A percentile compares a stretch with the other conserved stretches of the same genome.
Conservation (phyloP, 2,888 invertebrate species). For the Mechanitis messenoides region DNA sequence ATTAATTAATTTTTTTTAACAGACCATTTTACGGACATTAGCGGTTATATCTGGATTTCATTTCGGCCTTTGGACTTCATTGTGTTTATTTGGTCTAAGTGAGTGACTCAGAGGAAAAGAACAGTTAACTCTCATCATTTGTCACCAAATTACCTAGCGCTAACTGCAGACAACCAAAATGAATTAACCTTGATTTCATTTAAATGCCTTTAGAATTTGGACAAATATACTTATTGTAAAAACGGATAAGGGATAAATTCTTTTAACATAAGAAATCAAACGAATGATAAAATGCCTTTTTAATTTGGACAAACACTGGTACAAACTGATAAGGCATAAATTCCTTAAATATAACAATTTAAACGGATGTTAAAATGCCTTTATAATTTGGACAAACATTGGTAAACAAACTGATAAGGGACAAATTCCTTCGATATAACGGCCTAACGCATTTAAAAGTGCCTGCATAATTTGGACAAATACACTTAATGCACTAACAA, state of each 20-base stretch:
- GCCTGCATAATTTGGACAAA: no score
- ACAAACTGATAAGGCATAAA: no score
- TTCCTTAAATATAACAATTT: no score
- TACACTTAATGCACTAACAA: no score
- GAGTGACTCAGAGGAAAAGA: slow-evolving; percentile 62
- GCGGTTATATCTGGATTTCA: slow-evolving; percentile 58
- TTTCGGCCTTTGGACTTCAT: slow-evolving; percentile 49
- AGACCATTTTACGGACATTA: slow-evolving; percentile 12
- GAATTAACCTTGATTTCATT: slow-evolving; percentile 26
- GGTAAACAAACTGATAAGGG: no score
- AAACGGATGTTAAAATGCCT: slow-evolving; percentile 1
- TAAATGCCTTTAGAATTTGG: neutral
- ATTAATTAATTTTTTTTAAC: neutral
- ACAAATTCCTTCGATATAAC: no score
- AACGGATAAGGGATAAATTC: no score
- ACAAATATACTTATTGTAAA: no score
- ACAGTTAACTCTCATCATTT: slow-evolving; percentile 56
- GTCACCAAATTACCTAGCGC: slow-evolving; percentile 46
- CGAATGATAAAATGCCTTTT: no score
- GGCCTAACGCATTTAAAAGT: slow-evolving; percentile 7
- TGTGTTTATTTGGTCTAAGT: slow-evolving; percentile 42
- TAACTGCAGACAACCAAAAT: slow-evolving; percentile 25
- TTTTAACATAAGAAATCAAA: no score
- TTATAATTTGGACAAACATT: no score
- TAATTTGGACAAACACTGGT: no score